Conservation (phyloP, 2,797 vertebrate species). For the Triplophysa bombifrons region DNA sequence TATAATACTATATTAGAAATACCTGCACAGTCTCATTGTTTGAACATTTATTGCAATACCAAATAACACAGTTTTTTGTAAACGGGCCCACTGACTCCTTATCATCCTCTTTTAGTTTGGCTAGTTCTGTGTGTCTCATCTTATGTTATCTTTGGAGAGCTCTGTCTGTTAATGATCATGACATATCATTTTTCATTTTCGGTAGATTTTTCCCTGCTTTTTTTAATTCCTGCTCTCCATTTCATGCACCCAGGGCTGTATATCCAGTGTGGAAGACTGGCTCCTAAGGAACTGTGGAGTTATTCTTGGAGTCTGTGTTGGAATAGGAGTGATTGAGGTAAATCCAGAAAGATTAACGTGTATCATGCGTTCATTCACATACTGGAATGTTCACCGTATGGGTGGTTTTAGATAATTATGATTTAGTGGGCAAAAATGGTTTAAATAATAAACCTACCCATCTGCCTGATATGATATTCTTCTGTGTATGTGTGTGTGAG, state of each 20-base stretch:
- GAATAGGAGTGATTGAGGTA: conserved; percentile 88
- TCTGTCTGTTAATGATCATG: conserved; percentile 63
- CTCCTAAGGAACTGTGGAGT: conserved; percentile 85
- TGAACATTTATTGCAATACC: not conserved
- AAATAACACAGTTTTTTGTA: not conserved
- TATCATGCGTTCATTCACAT: conserved; percentile 23
- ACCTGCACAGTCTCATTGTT: not conserved
- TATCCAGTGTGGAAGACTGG: conserved; percentile 84
- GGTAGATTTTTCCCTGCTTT: not conserved
- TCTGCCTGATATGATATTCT: no score
- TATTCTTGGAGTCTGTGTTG: conserved; percentile 88
- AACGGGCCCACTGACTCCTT: not conserved
- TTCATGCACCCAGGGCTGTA: conserved; percentile 80
- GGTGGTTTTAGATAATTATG: no score
- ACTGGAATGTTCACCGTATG: not conserved
- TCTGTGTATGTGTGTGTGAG: not conserved
- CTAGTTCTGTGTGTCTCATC: conserved; percentile 64
- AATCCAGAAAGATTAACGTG: not conserved
- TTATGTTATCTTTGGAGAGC: conserved; percentile 66
- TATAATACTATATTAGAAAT: no score
- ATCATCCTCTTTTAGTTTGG: conserved; percentile 30
- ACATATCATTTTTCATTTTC: not conserved
- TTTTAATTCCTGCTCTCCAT: not conserved
- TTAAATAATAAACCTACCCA: no score
- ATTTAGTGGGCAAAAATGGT: no score